Percentiles rank a stretch among this genome's conserved stretches.
Conservation (phyloP, 1,140 invertebrate genomes). For the Drosophila parvula region DNA sequence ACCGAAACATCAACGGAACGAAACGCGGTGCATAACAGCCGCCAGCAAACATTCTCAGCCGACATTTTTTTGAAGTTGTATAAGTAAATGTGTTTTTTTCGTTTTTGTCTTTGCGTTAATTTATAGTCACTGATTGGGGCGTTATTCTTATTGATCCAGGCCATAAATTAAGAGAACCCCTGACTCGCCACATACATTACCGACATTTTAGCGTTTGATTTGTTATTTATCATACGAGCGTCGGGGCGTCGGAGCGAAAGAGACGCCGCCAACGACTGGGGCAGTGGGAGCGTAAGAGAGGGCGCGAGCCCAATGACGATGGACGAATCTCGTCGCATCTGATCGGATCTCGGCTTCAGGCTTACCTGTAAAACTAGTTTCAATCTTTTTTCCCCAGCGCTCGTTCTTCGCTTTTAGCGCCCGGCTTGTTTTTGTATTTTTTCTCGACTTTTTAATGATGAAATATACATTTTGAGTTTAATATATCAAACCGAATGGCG, state of each 20-base stretch:
- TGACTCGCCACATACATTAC: slow-evolving; percentile 83
- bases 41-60: slow-evolving; percentile 74
- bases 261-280: slow-evolving; percentile 5
- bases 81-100: slow-evolving; percentile 42
- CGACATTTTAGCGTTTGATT: slow-evolving; percentile 84
- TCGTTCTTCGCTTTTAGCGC: slow-evolving; percentile 57
- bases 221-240: slow-evolving; percentile 83
- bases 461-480: slow-evolving; percentile 83
- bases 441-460: slow-evolving; percentile 76
- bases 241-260: slow-evolving; percentile 48
- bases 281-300: slow-evolving; percentile 25
- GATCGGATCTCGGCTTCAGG: slow-evolving; percentile 59
- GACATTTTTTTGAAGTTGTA: slow-evolving; percentile 70
- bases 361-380: slow-evolving; percentile 82
- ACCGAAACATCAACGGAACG: slow-evolving; percentile 17
- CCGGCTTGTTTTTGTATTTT: slow-evolving; percentile 39
- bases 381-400: slow-evolving; percentile 60
- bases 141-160: slow-evolving; percentile 84
- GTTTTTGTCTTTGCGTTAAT: slow-evolving; percentile 81
- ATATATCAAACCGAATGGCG: slow-evolving; percentile 79
- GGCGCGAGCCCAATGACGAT: slow-evolving; percentile 47
- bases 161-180: slow-evolving; percentile 82
- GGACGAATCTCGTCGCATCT: slow-evolving; percentile 76
- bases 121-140: slow-evolving; percentile 84
- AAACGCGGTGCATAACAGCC: slow-evolving; percentile 47